Percentiles rank a stretch among this genome's conserved stretches.
Evolutionary conservation across 1,140 invertebrate species (phyloP).

Genomic region (Trichonephila clavipes): DNA sequence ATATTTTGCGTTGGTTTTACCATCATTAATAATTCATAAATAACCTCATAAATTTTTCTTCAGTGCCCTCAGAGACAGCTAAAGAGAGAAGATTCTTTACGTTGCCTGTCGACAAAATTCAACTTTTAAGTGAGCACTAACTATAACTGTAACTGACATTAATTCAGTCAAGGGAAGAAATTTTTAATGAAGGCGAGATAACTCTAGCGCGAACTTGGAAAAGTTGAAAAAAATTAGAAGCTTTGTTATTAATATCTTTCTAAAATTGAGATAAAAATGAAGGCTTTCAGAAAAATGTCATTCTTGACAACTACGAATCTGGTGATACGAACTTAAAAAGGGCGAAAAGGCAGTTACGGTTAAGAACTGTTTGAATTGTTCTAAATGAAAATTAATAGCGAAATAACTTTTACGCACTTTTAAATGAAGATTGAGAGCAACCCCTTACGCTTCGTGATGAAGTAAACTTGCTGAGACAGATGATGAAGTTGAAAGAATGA

Average conservation of each 20-base stretch:
- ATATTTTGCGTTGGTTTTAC: not conserved
- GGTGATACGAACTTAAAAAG: constrained; percentile 8
- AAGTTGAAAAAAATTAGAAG: not conserved
- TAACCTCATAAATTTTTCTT: not conserved
- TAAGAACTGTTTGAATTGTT: not conserved
- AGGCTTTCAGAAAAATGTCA: constrained; percentile 12
- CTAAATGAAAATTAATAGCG: constrained; percentile 26
- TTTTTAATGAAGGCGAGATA: constrained; percentile 12
- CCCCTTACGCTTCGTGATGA: not conserved
- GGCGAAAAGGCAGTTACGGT: not conserved
- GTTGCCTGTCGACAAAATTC: not conserved
- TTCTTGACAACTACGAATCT: constrained; percentile 24
- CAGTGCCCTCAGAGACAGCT: not conserved
- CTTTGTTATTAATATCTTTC: constrained; percentile 23
- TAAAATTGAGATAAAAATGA: constrained; percentile 18
- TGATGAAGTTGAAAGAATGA: constrained; percentile 11
- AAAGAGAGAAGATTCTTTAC: not conserved
- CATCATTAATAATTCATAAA: not conserved
- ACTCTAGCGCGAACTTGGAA: not conserved
- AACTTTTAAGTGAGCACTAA: not conserved
- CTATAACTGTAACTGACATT: constrained; percentile 33
- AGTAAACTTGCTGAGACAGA: constrained; percentile 7
- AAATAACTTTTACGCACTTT: not conserved
- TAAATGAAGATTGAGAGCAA: constrained; percentile 15
- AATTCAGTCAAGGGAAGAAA: constrained; percentile 9